phyloP scores from a whole-genome alignment of 2,888 invertebrate species.

The Drosophila sordidula region DNA sequence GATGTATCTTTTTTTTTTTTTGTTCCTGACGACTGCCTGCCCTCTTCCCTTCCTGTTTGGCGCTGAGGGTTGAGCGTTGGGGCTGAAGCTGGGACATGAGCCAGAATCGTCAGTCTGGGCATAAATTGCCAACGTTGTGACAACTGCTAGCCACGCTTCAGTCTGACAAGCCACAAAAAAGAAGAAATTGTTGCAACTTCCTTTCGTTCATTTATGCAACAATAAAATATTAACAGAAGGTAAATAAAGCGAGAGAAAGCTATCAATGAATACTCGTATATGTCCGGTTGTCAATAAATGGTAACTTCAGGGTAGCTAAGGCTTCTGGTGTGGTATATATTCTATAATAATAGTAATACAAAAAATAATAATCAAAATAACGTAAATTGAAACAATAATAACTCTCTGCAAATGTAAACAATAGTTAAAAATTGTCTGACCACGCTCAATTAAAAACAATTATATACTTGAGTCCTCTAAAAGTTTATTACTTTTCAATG shows the following conservation, averaged over 20 bases:
- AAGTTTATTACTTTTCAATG: not conserved
- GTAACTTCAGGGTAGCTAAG: not conserved
- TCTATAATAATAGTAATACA: too few relatives aligned
- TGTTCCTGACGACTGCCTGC: constrained; percentile 39
- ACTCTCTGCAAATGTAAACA: not conserved
- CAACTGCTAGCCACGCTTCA: constrained; percentile 81
- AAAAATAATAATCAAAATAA: too few relatives aligned
- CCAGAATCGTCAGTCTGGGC: constrained; percentile 74
- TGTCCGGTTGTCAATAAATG: constrained; percentile 23
- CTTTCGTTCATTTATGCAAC: constrained; percentile 69
- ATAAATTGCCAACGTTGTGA: constrained; percentile 79
- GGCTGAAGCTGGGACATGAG: constrained; percentile 23
- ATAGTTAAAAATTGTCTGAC: constrained; percentile 1
- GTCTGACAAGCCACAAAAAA: constrained; percentile 46
- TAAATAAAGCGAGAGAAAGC: constrained; percentile 58
- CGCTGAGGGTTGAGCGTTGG: constrained; percentile 30
- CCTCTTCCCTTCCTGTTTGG: constrained; percentile 38
- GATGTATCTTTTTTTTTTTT: constrained; percentile 44
- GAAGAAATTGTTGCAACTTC: constrained; percentile 69
- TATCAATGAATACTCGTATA: constrained; percentile 43
- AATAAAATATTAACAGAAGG: constrained; percentile 77
- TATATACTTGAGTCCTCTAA: too few relatives aligned
- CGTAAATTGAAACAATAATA: too few relatives aligned
- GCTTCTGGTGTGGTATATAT: too few relatives aligned
- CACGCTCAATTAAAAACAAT: too few relatives aligned